Base-by-base conservation (phyloP, 2,888 invertebrate species). In the Orchestes rusci region DNA sequence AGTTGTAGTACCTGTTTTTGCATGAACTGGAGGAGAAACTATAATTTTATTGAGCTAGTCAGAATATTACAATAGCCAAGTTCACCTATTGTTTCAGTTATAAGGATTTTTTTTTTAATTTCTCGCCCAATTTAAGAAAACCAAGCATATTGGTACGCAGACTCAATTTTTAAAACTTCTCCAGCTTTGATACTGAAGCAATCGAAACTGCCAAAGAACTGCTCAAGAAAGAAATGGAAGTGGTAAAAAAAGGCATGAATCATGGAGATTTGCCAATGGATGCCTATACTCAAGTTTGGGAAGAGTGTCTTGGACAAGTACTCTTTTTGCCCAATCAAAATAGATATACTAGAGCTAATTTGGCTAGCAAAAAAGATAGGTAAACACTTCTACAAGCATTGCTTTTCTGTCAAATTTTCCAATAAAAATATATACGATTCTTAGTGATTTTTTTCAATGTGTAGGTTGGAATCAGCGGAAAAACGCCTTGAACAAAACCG, bases 241-340 rank as follows among this genome's bases (percentile, higher is more conserved):
- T 83, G 1, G 95, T 97, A 0, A 87, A 87, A 62, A 79, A 81
- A 43, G 94, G 93, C 31, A 97, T 97, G 96, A 84, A 82, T 0
- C 96, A 97, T 63, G 95, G 95, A 0, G 95, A 96, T 27, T 73
- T 97, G 33, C 84, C 92, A 1, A 70, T 89, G 34, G 95, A 96
- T 38, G 85, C 90, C 0, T 95, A 93, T 64, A 83, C 84, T 7
- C 92, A 94, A 71, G 94, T 64, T 30, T 97, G 96, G 96, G 91
- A 94, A 63, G 95, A 97, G 70, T 96, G 96, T 68, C 74, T 94
- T 37, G 82, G 87, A 1, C 92, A 94, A 75, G 89, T 88, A 4
- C 73, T 97, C 17, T 97, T 88, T 66, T 70, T 97, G 47, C 95
- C 96, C 0, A 84, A 86, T 34, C 66, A 68, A 45, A 68, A 67